Percentiles rank a stretch among this genome's conserved stretches.
Evolutionary conservation across 2,888 invertebrate species (phyloP).

Genomic region (Protonemura montana): DNA sequence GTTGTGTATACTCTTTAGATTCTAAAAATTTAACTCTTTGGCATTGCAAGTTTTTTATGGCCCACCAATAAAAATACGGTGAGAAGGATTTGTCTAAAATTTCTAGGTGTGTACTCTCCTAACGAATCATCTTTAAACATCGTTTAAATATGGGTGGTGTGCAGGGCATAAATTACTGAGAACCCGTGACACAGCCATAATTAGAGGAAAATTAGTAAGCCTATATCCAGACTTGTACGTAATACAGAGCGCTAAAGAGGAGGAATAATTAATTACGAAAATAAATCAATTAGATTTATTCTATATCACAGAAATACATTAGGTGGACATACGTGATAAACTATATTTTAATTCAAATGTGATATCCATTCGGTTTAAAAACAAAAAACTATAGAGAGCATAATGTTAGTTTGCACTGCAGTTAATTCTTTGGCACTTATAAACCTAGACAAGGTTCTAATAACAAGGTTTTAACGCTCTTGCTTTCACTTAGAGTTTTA

Average conservation of each 20-base stretch:
- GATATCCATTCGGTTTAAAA: background rate
- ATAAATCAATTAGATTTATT: conserved; percentile 12
- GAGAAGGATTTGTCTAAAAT: background rate
- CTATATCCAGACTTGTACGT: conserved; percentile 5
- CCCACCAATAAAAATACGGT: background rate
- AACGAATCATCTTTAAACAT: background rate
- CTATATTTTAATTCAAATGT: background rate
- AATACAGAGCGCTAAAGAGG: conserved; percentile 12
- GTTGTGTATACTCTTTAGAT: too few relatives aligned
- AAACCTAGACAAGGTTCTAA: too few relatives aligned
- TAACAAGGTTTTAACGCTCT: too few relatives aligned
- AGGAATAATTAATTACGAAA: conserved; percentile 4
- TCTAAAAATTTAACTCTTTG: too few relatives aligned
- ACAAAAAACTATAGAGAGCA: background rate
- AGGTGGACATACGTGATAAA: conserved; percentile 12
- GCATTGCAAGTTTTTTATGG: background rate
- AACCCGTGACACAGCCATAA: background rate
- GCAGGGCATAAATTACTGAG: background rate
- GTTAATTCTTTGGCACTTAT: too few relatives aligned
- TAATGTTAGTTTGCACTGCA: background rate
- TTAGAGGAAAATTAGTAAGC: conserved; percentile 12
- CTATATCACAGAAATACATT: conserved; percentile 4
- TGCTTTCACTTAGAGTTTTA: too few relatives aligned
- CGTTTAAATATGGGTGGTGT: background rate
- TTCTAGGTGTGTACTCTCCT: background rate